These are phyloP conservation scores for Furnarius figulus DNA, from an alignment of 2,113 vertebrate species.

Conservation along the genomic window DNA sequence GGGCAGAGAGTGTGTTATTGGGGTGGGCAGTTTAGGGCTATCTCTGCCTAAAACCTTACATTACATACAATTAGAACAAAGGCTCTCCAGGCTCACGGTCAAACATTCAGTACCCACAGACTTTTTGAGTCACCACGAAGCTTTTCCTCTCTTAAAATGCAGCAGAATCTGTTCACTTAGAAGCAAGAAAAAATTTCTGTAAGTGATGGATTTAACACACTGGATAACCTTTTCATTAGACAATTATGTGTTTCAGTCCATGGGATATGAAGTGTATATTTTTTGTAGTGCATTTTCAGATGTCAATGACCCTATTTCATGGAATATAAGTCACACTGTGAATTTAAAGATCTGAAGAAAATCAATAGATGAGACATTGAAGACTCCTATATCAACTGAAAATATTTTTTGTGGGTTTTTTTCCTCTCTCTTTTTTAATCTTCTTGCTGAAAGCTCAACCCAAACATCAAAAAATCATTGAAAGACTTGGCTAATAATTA, in stretches of 20 bases:
- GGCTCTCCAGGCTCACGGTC: neutral
- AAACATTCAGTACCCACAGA: constrained; percentile 21
- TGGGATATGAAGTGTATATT: constrained; percentile 66
- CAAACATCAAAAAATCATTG: constrained; percentile 64
- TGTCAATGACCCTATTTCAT: constrained; percentile 75
- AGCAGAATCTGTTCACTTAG: constrained; percentile 59
- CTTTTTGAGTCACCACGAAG: constrained; percentile 53
- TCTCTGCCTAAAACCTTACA: neutral
- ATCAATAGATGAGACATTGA: constrained; percentile 67
- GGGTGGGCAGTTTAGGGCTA: neutral
- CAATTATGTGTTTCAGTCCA: constrained; percentile 74
- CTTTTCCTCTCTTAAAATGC: constrained; percentile 63
- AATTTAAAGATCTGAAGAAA: constrained; percentile 73
- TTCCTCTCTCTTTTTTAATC: neutral
- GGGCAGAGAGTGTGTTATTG: neutral
- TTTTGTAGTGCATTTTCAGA: constrained; percentile 71
- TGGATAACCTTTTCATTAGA: constrained; percentile 76
- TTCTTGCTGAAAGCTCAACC: constrained; percentile 51
- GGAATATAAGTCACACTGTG: constrained; percentile 74
- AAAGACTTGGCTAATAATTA: constrained; percentile 72
- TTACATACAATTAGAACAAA: neutral
- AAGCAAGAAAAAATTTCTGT: constrained; percentile 62
- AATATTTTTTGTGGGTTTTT: neutral
- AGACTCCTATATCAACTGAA: constrained; percentile 47
- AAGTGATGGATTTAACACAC: constrained; percentile 75